phyloP scores from a whole-genome alignment of 2,888 invertebrate species.

The Calephelis perditalis region DNA sequence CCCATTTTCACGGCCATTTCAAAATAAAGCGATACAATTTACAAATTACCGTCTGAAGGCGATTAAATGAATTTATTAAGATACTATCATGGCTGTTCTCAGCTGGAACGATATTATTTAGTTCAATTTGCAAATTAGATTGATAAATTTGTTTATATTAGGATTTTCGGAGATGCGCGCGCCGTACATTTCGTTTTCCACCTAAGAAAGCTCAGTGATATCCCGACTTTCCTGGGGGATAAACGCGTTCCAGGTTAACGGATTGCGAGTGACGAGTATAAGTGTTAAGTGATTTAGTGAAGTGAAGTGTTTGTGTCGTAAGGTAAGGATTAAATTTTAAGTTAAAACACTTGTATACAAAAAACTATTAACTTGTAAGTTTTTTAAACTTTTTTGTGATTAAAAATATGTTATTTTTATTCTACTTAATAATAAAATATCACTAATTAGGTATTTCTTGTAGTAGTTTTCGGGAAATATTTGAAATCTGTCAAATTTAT shows the following conservation, averaged over 20 bases:
- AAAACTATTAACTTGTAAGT: neutral
- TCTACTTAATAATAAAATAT: too few relatives aligned
- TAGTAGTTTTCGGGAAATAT: too few relatives aligned
- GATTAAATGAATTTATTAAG: slow-evolving; percentile 6
- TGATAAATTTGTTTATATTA: slow-evolving; percentile 74
- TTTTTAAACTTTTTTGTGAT: slow-evolving; percentile 1
- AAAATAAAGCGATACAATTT: too few relatives aligned
- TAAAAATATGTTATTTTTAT: neutral
- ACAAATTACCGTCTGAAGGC: neutral
- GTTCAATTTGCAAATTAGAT: slow-evolving; percentile 72
- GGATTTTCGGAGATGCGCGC: slow-evolving; percentile 69
- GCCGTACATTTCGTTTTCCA: slow-evolving; percentile 52
- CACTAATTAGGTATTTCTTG: too few relatives aligned
- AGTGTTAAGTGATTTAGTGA: slow-evolving; percentile 15
- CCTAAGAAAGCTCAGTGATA: slow-evolving; percentile 49
- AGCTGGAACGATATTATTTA: slow-evolving; percentile 61
- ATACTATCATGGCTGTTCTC: slow-evolving; percentile 2
- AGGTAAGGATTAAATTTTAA: slow-evolving; percentile 9
- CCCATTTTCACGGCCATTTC: too few relatives aligned
- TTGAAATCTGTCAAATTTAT: too few relatives aligned
- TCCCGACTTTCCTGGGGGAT: slow-evolving; percentile 19
- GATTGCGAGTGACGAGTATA: slow-evolving; percentile 27
- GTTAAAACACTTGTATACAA: too few relatives aligned
- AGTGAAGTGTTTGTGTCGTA: slow-evolving; percentile 17
- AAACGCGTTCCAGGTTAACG: slow-evolving; percentile 20